Evolutionary conservation across 2,113 vertebrate species (phyloP).

Genomic region (Callocephalon fimbriatum): DNA sequence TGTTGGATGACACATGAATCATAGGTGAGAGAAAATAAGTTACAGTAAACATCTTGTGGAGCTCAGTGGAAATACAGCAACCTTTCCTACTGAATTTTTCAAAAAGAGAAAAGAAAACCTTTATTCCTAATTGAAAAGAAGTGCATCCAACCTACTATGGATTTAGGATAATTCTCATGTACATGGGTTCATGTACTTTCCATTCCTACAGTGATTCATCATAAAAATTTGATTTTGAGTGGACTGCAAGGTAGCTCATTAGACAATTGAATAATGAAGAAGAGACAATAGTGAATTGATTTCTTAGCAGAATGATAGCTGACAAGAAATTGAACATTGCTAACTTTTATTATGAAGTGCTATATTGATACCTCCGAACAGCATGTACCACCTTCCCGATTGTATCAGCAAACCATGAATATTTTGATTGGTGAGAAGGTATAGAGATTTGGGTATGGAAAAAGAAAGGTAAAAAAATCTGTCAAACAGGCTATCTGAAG

Average conservation of each 20-base stretch:
- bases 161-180: neutral
- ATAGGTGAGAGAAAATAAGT: neutral
- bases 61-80: neutral
- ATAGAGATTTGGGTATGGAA: neutral
- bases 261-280: conserved; percentile 42
- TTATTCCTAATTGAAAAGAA: neutral
- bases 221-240: conserved; percentile 19
- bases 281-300: conserved; percentile 43
- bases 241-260: conserved; percentile 46
- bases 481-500: neutral
- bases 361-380: neutral
- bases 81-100: neutral
- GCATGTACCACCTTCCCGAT: neutral
- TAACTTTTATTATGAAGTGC: conserved; percentile 22
- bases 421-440: neutral
- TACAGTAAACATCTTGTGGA: neutral
- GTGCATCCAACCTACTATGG: neutral
- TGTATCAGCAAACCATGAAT: neutral
- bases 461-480: neutral
- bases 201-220: neutral
- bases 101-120: neutral
- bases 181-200: neutral
- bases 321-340: conserved; percentile 53
- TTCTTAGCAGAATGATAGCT: conserved; percentile 40
- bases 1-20: neutral